Evolutionary conservation across 2,113 vertebrate genomes (phyloP).

Genomic region (Prionailurus bengalensis): DNA sequence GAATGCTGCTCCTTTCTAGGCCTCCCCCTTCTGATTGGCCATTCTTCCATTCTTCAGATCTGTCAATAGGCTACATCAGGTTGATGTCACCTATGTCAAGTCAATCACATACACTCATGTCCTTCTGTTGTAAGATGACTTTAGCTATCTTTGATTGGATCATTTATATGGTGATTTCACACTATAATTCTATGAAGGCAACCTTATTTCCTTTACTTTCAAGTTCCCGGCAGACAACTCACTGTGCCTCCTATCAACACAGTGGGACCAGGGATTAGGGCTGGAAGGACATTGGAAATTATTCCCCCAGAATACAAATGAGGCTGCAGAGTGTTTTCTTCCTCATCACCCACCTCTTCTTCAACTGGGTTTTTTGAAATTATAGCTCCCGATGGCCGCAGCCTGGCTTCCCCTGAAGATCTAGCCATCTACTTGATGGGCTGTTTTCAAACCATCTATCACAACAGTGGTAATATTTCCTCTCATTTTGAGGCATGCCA

Average conservation of each 20-base stretch:
- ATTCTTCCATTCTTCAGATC: not conserved
- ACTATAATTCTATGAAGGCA: not conserved
- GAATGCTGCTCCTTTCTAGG: not conserved
- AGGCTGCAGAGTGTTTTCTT: not conserved
- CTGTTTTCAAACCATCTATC: slow-evolving; percentile 1
- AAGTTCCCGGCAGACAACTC: not conserved
- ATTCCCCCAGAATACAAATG: not conserved
- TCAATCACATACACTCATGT: not conserved
- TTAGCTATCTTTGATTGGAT: not conserved
- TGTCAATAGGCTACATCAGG: not conserved
- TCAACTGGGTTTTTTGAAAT: not conserved
- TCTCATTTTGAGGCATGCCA: not conserved
- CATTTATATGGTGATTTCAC: not conserved
- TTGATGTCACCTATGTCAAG: not conserved
- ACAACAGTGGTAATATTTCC: slow-evolving; percentile 24
- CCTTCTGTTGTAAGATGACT: not conserved
- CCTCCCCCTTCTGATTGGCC: not conserved
- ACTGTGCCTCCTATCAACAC: not conserved
- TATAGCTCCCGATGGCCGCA: not conserved
- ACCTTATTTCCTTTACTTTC: slow-evolving; percentile 47
- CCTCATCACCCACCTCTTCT: not conserved
- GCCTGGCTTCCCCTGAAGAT: not conserved
- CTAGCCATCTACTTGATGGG: not conserved
- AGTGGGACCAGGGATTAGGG: not conserved
- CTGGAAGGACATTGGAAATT: not conserved